Conservation (phyloP, 2,797 vertebrate species). For the Channa striata region DNA sequence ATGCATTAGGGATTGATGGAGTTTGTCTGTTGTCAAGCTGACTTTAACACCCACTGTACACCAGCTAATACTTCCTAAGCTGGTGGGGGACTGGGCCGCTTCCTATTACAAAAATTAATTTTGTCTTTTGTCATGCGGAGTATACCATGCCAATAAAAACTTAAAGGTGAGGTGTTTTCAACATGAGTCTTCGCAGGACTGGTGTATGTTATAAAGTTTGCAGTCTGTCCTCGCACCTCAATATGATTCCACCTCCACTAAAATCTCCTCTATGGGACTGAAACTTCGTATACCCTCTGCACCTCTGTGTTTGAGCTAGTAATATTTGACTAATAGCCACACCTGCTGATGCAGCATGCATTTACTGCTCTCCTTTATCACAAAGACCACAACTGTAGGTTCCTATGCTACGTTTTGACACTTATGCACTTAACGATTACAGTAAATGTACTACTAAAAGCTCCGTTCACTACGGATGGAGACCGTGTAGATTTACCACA, state of each 20-base stretch:
- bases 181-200: background rate
- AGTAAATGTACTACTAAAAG: too few relatives aligned
- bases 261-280: conserved; percentile 19
- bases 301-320: conserved; percentile 24
- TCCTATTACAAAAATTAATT: conserved; percentile 20
- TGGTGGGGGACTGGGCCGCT: background rate
- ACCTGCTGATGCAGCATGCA: conserved; percentile 22
- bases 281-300: background rate
- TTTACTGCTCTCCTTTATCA: conserved; percentile 33
- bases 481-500: background rate
- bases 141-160: conserved; percentile 4
- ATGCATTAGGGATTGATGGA: conserved; percentile 70
- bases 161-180: background rate
- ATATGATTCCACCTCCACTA: background rate
- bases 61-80: conserved; percentile 22
- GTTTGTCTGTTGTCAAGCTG: conserved; percentile 54
- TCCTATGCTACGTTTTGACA: conserved; percentile 30
- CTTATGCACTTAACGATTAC: conserved; percentile 52
- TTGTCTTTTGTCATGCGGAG: conserved; percentile 25
- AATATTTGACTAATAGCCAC: conserved; percentile 42
- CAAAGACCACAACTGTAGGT: conserved; percentile 29
- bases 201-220: background rate
- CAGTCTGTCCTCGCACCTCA: background rate
- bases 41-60: conserved; percentile 44
- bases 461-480: conserved; percentile 18